Evolutionary conservation across 2,113 vertebrate genomes (phyloP).

Genomic region (Fregetta grallaria): DNA sequence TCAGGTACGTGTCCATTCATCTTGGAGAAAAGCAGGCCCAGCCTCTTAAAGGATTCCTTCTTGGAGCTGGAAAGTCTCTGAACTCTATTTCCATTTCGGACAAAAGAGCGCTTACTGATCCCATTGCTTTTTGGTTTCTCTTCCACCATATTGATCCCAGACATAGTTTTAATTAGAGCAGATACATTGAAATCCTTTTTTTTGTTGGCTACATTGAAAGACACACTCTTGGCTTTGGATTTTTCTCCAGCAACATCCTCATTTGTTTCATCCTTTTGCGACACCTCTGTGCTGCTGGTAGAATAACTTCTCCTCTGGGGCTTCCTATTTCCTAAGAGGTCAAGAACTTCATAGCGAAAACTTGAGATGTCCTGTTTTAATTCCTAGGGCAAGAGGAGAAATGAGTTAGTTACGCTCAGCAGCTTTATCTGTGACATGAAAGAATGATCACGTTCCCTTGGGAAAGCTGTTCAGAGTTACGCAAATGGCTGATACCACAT

Average conservation of each 20-base stretch:
- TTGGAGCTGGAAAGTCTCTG: constrained; percentile 82
- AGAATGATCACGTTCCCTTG: neutral
- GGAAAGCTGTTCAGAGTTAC: neutral
- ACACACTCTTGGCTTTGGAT: constrained; percentile 77
- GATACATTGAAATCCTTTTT: constrained; percentile 81
- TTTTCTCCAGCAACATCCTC: constrained; percentile 75
- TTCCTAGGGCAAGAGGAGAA: constrained; percentile 78
- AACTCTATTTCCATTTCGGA: constrained; percentile 80
- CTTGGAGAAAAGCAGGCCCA: constrained; percentile 91
- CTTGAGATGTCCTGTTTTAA: constrained; percentile 98
- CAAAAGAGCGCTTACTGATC: constrained; percentile 80
- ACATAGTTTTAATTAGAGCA: constrained; percentile 87
- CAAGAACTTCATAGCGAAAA: constrained; percentile 95
- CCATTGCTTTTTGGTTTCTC: constrained; percentile 91
- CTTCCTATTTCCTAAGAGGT: constrained; percentile 92
- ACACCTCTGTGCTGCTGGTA: constrained; percentile 85
- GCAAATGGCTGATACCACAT: neutral
- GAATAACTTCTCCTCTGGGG: constrained; percentile 89
- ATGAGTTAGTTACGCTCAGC: neutral
- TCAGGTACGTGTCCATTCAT: constrained; percentile 85
- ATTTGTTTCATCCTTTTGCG: constrained; percentile 82
- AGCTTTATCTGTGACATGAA: neutral
- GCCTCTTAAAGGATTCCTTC: constrained; percentile 89
- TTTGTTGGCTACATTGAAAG: constrained; percentile 76
- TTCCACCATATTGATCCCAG: constrained; percentile 77